phyloP scores from a whole-genome alignment of 2,888 invertebrate genomes.

The Tricholauxania praeusta region DNA sequence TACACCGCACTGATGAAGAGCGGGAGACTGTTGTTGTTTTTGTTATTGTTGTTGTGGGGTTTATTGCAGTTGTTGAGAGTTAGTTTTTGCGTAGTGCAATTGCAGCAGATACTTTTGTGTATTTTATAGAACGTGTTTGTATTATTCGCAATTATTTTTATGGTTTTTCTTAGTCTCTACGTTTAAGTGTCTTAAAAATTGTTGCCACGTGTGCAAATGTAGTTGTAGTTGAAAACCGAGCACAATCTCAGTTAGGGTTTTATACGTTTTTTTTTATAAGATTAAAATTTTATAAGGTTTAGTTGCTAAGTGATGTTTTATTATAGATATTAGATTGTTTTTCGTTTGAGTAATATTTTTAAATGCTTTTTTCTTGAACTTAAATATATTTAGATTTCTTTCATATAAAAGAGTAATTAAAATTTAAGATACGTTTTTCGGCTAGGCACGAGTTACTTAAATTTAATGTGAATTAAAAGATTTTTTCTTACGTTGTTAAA shows the following conservation, averaged over 20 bases:
- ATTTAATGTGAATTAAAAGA: constrained; percentile 1
- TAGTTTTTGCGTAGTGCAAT: neutral
- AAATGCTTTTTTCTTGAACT: constrained; percentile 21
- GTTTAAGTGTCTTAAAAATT: neutral
- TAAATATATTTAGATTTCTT: constrained; percentile 19
- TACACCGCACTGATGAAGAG: neutral
- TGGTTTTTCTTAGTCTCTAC: neutral
- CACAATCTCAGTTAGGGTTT: neutral
- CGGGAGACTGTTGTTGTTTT: constrained; percentile 4
- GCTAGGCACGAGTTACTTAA: constrained; percentile 42
- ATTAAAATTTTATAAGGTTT: constrained; percentile 2
- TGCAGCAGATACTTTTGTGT: neutral
- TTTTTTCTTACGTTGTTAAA: neutral
- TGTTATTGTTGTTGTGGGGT: neutral
- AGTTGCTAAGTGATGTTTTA: constrained; percentile 9
- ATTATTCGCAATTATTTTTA: neutral
- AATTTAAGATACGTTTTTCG: constrained; percentile 30
- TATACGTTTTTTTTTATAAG: constrained; percentile 40
- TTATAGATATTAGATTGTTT: neutral
- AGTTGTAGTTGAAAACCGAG: constrained; percentile 8
- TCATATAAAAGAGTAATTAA: constrained; percentile 21
- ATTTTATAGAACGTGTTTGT: neutral
- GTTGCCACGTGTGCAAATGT: constrained; percentile 26
- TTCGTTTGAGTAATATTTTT: constrained; percentile 33
- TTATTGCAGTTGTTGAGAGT: neutral